These are phyloP conservation scores for Dendropsophus ebraccatus DNA, from an alignment of 2,113 vertebrate species.

Conservation along the genomic window DNA sequence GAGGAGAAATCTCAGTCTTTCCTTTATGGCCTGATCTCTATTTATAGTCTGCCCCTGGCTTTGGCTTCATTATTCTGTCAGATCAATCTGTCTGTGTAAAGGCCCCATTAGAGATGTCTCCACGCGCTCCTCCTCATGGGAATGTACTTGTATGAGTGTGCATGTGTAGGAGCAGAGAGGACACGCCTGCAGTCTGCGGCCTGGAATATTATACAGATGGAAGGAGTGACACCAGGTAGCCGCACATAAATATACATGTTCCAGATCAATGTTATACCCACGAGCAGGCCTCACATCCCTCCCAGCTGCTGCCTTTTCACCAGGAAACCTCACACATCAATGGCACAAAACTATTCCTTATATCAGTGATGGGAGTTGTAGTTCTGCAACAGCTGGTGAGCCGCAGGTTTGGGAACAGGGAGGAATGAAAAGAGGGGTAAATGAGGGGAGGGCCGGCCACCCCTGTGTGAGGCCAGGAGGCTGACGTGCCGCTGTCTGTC, in stretches of 20 bases:
- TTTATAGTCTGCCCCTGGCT: no score
- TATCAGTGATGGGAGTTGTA: no score
- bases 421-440: not conserved
- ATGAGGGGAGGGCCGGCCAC: not conserved
- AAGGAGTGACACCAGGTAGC: not conserved
- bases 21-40: no score
- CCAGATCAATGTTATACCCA: not conserved
- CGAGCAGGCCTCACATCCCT: not conserved
- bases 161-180: not conserved
- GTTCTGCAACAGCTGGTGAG: no score
- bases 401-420: not conserved
- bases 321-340: no score
- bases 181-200: not conserved
- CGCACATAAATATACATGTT: not conserved
- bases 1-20: no score
- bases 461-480: slow-evolving; percentile 22
- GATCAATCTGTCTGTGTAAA: no score
- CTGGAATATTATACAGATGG: not conserved
- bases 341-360: no score
- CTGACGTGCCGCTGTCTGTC: not conserved
- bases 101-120: no score
- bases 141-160: not conserved
- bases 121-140: not conserved
- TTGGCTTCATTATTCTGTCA: no score
- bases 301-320: not conserved